Conservation (phyloP, 2,888 invertebrate genomes). For the Mechanitis messenoides region DNA sequence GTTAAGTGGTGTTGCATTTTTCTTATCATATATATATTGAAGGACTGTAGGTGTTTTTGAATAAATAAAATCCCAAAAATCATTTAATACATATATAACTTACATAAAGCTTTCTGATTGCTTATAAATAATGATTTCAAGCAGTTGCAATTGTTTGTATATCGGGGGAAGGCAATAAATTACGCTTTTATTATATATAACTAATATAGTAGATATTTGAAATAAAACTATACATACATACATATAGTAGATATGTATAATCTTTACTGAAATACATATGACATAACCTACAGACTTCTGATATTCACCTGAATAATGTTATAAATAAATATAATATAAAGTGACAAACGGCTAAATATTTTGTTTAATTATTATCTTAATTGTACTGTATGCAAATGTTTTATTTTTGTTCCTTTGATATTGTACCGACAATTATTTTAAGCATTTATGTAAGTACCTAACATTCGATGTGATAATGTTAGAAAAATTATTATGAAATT, state of each 20-base stretch:
- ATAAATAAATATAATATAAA: slow-evolving; percentile 25
- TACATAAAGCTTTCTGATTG: slow-evolving; percentile 2
- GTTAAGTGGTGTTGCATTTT: slow-evolving; percentile 17
- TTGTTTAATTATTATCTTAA: slow-evolving; percentile 40
- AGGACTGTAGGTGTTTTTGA: slow-evolving; percentile 5
- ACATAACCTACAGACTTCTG: slow-evolving; percentile 23
- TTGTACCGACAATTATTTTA: slow-evolving; percentile 49
- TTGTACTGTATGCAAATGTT: slow-evolving; percentile 24
- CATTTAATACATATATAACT: not conserved
- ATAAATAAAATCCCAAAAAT: not conserved
- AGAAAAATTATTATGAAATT: slow-evolving; percentile 58
- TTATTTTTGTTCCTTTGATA: slow-evolving; percentile 59
- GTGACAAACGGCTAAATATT: slow-evolving; percentile 48
- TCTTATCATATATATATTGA: not conserved
- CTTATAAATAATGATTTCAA: slow-evolving; percentile 17
- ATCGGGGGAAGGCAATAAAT: slow-evolving; percentile 83
- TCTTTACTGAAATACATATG: slow-evolving; percentile 22
- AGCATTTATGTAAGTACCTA: slow-evolving; percentile 35
- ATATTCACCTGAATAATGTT: slow-evolving; percentile 27
- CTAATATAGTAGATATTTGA: slow-evolving; percentile 28
- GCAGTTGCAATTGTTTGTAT: slow-evolving; percentile 46
- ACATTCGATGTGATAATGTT: slow-evolving; percentile 70
- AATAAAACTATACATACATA: too few species aligned
- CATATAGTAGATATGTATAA: slow-evolving; percentile 30
- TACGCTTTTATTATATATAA: slow-evolving; percentile 79